These are phyloP conservation scores for Sycophila texana DNA, from an alignment of 2,888 invertebrate species.

Conservation along the genomic window DNA sequence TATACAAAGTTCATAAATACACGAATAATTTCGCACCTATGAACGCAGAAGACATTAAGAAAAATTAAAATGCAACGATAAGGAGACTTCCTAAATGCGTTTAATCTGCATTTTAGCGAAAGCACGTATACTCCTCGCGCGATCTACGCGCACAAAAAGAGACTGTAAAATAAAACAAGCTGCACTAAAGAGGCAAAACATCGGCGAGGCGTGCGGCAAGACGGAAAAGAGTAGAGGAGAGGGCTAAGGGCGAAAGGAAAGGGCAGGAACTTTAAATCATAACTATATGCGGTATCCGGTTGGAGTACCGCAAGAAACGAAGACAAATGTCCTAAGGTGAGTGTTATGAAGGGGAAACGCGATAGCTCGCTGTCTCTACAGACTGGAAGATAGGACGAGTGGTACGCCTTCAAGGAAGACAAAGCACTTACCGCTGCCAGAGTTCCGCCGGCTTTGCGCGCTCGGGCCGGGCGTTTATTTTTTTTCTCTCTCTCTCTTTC, in stretches of 20 bases:
- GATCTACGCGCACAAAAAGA: constrained; percentile 21
- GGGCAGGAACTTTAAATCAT: constrained; percentile 67
- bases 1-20: not conserved
- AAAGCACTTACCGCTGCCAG: constrained; percentile 25
- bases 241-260: not conserved
- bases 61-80: constrained; percentile 25
- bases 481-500: not conserved
- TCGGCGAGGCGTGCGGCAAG: not conserved
- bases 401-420: constrained; percentile 20
- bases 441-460: not conserved
- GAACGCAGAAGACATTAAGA: constrained; percentile 9
- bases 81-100: constrained; percentile 14
- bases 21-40: not conserved
- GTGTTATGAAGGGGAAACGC: constrained; percentile 72
- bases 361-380: constrained; percentile 65
- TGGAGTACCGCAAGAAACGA: constrained; percentile 69
- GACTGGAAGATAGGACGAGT: constrained; percentile 13
- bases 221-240: not conserved
- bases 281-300: constrained; percentile 65
- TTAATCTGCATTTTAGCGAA: constrained; percentile 20
- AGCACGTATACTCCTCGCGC: constrained; percentile 36
- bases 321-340: constrained; percentile 68
- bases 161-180: constrained; percentile 17
- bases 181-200: not conserved
- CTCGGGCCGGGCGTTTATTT: not conserved